Conservation (phyloP, 2,888 invertebrate species). For the Peribatodes rhomboidaria region DNA sequence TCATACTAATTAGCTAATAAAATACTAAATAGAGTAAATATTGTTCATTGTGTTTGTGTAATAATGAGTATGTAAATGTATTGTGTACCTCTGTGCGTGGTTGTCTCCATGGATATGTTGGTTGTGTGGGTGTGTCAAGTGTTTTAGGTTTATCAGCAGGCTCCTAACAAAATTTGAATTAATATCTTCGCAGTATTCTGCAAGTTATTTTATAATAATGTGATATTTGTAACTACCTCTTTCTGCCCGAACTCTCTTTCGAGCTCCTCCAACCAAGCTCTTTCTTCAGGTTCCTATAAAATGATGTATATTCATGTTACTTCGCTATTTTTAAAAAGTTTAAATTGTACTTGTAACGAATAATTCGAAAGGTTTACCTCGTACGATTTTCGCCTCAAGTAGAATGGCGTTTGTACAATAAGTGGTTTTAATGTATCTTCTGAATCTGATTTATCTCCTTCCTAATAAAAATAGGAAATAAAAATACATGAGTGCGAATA, state of each 20-base stretch:
- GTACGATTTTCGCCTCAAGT: slow-evolving; percentile 60
- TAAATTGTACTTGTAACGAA: slow-evolving; percentile 16
- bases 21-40: background rate
- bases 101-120: slow-evolving; percentile 61
- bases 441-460: slow-evolving; percentile 55
- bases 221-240: slow-evolving; percentile 24
- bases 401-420: slow-evolving; percentile 55
- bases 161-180: slow-evolving; percentile 26
- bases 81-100: slow-evolving; percentile 45
- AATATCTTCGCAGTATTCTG: slow-evolving; percentile 7
- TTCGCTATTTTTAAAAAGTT: background rate
- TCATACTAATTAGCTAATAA: too few species aligned
- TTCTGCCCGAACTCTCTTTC: slow-evolving; percentile 31
- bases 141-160: slow-evolving; percentile 42
- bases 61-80: slow-evolving; percentile 35
- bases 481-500: slow-evolving; percentile 24
- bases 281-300: slow-evolving; percentile 46
- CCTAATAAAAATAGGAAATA: slow-evolving; percentile 51
- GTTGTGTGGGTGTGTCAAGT: slow-evolving; percentile 51
- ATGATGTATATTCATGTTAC: background rate
- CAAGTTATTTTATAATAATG: background rate
- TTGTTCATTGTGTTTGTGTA: slow-evolving; percentile 5
- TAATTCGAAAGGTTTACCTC: slow-evolving; percentile 55
- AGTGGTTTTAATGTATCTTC: slow-evolving; percentile 51
- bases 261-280: slow-evolving; percentile 36